Conservation (phyloP, 2,888 invertebrate species). For the Melinopterus prodromus region DNA sequence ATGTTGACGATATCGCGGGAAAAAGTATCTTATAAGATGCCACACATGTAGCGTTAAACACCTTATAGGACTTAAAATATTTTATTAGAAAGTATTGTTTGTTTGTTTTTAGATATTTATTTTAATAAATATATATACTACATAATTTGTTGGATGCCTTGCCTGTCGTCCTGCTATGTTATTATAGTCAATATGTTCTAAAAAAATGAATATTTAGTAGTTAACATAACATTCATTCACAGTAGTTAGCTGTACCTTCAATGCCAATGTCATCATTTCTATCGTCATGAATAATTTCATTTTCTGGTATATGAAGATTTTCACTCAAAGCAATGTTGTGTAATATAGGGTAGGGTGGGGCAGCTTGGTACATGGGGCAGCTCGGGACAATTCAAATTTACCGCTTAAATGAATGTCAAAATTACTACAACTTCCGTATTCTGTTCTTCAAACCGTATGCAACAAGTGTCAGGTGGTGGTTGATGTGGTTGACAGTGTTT, state of each 20-base stretch:
- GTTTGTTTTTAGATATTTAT: background rate
- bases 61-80: background rate
- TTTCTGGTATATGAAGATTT: background rate
- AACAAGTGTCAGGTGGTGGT: no score
- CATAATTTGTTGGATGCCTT: constrained; percentile 4
- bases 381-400: no score
- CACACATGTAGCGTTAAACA: background rate
- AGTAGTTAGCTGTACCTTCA: background rate
- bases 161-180: background rate
- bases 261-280: constrained; percentile 1
- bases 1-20: background rate
- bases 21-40: background rate
- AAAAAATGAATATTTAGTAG: background rate
- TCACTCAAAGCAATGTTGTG: constrained; percentile 21
- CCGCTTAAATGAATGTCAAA: no score
- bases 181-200: background rate
- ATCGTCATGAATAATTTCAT: background rate
- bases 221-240: background rate
- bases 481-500: no score
- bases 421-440: no score
- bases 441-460: no score
- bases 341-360: background rate
- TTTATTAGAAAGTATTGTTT: background rate
- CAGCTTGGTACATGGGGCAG: no score
- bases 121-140: background rate